Percentiles rank a stretch among this genome's conserved stretches.
phyloP scores from a whole-genome alignment of 2,113 vertebrate species.

The Eonycteris spelaea region DNA sequence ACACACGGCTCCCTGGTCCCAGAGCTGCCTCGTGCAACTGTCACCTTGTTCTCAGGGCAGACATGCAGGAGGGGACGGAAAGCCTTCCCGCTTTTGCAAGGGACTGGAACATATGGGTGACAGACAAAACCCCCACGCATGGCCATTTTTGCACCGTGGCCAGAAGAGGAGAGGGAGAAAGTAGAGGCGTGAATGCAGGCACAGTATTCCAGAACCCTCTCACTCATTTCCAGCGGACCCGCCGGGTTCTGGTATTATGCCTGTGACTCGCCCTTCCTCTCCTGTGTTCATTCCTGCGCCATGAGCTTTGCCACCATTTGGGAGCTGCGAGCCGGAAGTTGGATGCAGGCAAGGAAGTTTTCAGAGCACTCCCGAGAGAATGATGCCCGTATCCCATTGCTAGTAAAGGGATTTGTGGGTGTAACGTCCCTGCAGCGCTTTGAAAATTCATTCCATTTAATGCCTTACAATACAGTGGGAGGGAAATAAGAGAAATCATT shows the following conservation, averaged over 20 bases:
- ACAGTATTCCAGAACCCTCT: background rate
- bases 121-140: background rate
- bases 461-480: slow-evolving; percentile 60
- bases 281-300: slow-evolving; percentile 27
- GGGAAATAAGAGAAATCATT: slow-evolving; percentile 71
- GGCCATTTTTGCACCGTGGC: background rate
- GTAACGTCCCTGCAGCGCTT: slow-evolving; percentile 76
- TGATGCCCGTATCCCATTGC: slow-evolving; percentile 78
- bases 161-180: background rate
- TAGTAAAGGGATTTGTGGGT: slow-evolving; percentile 80
- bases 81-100: slow-evolving; percentile 58
- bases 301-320: slow-evolving; percentile 63
- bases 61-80: slow-evolving; percentile 3
- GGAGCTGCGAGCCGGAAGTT: slow-evolving; percentile 60
- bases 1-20: slow-evolving; percentile 73
- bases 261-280: background rate
- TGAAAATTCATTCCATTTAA: slow-evolving; percentile 79
- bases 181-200: background rate
- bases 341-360: slow-evolving; percentile 72
- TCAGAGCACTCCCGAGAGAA: slow-evolving; percentile 68
- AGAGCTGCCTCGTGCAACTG: slow-evolving; percentile 67
- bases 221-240: background rate
- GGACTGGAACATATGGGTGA: background rate
- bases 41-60: slow-evolving; percentile 72
- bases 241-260: background rate